A percentile compares a stretch with the other conserved stretches of the same genome.
phyloP scores from a whole-genome alignment of 2,113 vertebrate species.

The Cygnus atratus region DNA sequence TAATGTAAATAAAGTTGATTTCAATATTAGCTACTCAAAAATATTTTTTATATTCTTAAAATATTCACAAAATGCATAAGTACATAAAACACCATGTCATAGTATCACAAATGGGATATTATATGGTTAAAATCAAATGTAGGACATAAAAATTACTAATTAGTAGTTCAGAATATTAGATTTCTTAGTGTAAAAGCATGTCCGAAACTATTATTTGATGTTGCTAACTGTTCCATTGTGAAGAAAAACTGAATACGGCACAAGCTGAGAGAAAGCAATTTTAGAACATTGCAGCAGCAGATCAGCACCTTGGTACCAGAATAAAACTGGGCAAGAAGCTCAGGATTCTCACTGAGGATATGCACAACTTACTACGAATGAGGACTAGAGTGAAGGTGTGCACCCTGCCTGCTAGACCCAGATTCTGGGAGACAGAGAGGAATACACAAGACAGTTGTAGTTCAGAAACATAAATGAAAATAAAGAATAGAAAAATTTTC shows the following conservation, averaged over 20 bases:
- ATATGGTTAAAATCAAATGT: fast-evolving
- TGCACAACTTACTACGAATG: not conserved
- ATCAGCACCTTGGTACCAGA: not conserved
- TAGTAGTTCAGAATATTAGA: not conserved
- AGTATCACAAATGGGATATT: not conserved
- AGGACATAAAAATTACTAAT: not conserved
- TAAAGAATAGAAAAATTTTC: not conserved
- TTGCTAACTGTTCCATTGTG: not conserved
- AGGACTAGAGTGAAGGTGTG: not conserved
- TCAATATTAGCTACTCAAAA: not conserved
- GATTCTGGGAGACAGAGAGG: not conserved
- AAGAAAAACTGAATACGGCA: not conserved
- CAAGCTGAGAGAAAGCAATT: not conserved
- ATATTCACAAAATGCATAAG: not conserved
- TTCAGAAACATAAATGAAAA: not conserved
- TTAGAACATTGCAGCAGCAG: not conserved
- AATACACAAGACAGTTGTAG: not conserved
- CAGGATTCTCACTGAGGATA: not conserved
- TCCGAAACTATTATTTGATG: not conserved
- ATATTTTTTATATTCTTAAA: not conserved
- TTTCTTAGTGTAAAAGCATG: not conserved
- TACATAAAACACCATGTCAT: fast-evolving
- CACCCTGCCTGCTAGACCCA: not conserved
- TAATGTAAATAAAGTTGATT: not conserved
- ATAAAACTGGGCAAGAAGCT: not conserved